A percentile compares a stretch with the other conserved stretches of the same genome.
Evolutionary conservation across 2,113 vertebrate species (phyloP).

Genomic region (Mastomys natalensis): DNA sequence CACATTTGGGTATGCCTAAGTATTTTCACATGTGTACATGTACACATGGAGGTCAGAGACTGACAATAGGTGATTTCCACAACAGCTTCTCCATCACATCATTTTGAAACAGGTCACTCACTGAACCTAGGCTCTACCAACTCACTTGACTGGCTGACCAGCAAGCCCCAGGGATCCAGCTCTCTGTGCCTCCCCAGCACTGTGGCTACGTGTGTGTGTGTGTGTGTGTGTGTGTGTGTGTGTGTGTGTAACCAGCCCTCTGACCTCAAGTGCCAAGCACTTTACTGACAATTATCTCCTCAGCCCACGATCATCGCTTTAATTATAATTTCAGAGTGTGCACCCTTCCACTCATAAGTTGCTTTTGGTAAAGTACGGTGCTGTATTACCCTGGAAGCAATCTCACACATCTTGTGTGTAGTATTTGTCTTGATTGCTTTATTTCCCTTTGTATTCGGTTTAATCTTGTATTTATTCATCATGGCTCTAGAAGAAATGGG

Average conservation of each 20-base stretch:
- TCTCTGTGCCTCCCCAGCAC: neutral
- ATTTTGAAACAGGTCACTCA: neutral
- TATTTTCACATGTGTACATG: neutral
- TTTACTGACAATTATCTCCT: neutral
- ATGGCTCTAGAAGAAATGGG: neutral
- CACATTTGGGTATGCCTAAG: neutral
- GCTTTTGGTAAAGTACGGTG: neutral
- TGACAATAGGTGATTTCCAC: too few species aligned
- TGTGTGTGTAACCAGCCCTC: neutral
- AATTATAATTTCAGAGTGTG: neutral
- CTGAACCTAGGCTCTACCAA: neutral
- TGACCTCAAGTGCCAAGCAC: neutral
- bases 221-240: too few species aligned
- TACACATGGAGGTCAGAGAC: neutral
- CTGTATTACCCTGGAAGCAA: neutral
- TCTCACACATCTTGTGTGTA: neutral
- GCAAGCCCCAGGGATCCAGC: neutral
- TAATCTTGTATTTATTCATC: slow-evolving; percentile 3
- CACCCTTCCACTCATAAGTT: neutral
- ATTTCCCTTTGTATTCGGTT: neutral
- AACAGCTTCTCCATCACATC: neutral
- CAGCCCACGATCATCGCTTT: neutral
- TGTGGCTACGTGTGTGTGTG: neutral
- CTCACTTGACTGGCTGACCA: neutral
- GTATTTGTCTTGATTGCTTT: neutral